Conservation (phyloP, 2,888 invertebrate species). For the Cybosia mesomella region DNA sequence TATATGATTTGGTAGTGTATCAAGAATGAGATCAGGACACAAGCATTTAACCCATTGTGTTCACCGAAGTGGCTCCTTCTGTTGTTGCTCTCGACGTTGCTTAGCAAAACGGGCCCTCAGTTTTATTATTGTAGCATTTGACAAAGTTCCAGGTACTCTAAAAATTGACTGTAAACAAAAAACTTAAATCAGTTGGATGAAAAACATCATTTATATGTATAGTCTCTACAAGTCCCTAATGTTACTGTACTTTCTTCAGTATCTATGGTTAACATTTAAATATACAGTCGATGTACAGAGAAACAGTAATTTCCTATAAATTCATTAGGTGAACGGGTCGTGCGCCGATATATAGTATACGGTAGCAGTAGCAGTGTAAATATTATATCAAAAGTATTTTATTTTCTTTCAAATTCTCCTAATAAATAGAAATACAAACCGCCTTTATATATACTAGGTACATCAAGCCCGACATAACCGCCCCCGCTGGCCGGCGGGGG, state of each 20-base stretch:
- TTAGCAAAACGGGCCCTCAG: constrained; percentile 87
- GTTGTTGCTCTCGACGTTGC: constrained; percentile 83
- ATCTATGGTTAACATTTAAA: neutral
- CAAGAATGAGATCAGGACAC: constrained; percentile 72
- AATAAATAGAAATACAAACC: too few relatives aligned
- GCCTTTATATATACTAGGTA: too few relatives aligned
- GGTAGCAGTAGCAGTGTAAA: too few relatives aligned
- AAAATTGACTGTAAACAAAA: constrained; percentile 91
- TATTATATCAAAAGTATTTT: too few relatives aligned
- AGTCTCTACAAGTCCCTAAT: too few relatives aligned
- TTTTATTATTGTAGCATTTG: constrained; percentile 89
- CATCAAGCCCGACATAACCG: too few relatives aligned
- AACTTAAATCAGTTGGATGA: neutral
- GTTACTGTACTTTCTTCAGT: neutral
- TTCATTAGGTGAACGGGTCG: neutral
- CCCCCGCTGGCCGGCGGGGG: too few relatives aligned
- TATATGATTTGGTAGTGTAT: constrained; percentile 57
- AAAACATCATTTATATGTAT: neutral
- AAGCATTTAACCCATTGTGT: constrained; percentile 31
- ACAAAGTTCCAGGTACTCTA: constrained; percentile 92
- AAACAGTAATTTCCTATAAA: too few relatives aligned
- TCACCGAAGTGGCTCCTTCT: constrained; percentile 79
- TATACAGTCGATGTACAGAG: neutral
- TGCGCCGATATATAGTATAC: neutral
- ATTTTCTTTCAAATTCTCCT: too few relatives aligned